phyloP scores from a whole-genome alignment of 2,888 invertebrate species.

The Rhingia campestris region DNA sequence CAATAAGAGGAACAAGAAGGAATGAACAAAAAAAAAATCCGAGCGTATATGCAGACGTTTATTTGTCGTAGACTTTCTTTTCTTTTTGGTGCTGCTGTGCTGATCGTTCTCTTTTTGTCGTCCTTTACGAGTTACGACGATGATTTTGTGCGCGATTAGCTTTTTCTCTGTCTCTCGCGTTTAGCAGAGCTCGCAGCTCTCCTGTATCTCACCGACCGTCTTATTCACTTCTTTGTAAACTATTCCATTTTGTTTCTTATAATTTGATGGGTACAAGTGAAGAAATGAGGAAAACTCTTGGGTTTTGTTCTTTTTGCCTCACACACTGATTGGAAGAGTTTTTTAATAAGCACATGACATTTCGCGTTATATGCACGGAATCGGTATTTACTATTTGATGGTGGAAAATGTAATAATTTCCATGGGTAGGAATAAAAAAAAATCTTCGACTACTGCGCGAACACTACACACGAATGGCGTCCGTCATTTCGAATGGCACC shows the following conservation, averaged over 20 bases:
- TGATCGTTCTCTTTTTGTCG: conserved; percentile 49
- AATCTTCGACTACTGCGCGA: conserved; percentile 56
- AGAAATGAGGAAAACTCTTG: conserved; percentile 49
- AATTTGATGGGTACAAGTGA: conserved; percentile 42
- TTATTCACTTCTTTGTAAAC: conserved; percentile 30
- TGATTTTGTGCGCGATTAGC: background rate
- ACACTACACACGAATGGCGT: conserved; percentile 72
- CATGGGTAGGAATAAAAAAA: conserved; percentile 56
- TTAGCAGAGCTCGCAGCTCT: background rate
- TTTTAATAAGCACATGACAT: conserved; percentile 59
- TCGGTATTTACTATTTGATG: conserved; percentile 39
- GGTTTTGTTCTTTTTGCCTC: conserved; percentile 56
- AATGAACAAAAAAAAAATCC: conserved; percentile 30
- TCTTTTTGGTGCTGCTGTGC: background rate
- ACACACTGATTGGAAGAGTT: conserved; percentile 46
- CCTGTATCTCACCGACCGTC: conserved; percentile 16
- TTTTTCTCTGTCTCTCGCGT: conserved; percentile 23
- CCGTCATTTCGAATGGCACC: conserved; percentile 66
- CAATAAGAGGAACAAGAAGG: conserved; percentile 36
- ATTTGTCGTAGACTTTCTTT: conserved; percentile 52
- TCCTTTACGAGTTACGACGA: conserved; percentile 7
- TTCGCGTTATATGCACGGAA: conserved; percentile 43
- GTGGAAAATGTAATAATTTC: conserved; percentile 45
- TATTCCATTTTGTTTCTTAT: conserved; percentile 50
- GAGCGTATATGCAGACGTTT: conserved; percentile 50